Evolutionary conservation across 64 coral and sea anemone species (phyloP).

Genomic region (Hydrozoanthus tunicans): DNA sequence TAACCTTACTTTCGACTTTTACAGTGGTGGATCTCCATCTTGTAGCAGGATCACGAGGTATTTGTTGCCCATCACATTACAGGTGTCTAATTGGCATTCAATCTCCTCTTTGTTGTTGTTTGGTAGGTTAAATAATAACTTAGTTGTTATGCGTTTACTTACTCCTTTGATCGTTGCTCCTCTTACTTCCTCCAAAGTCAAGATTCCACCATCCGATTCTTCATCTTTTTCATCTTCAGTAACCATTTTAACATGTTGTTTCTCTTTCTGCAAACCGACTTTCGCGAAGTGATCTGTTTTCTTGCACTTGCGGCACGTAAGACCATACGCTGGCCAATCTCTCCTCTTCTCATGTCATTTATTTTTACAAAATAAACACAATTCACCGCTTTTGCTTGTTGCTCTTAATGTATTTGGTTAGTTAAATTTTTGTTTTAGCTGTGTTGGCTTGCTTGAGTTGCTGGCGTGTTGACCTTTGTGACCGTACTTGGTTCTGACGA

Average conservation of each 20-base stretch:
- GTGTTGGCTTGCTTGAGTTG: conserved; percentile 41
- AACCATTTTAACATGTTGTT: conserved; percentile 17
- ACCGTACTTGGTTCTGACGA: conserved; percentile 36
- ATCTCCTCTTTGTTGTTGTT: conserved; percentile 1
- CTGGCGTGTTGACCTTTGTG: conserved; percentile 59
- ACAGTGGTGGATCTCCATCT: conserved; percentile 43
- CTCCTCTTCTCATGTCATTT: conserved; percentile 47
- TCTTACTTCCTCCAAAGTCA: conserved; percentile 45
- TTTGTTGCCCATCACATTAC: conserved; percentile 45
- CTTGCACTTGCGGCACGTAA: conserved; percentile 1
- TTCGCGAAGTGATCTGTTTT: conserved; percentile 21
- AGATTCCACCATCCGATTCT: conserved; percentile 31
- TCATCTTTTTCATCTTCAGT: conserved; percentile 26
- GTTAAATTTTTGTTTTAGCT: conserved; percentile 11
- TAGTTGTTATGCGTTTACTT: conserved; percentile 44
- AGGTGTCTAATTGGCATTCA: conserved; percentile 34
- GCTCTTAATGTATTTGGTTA: conserved; percentile 10
- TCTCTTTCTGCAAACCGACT: neutral
- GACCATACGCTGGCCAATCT: conserved; percentile 53
- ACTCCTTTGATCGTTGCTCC: conserved; percentile 27
- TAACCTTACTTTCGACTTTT: conserved; percentile 54
- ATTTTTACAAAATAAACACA: conserved; percentile 53
- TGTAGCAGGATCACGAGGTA: conserved; percentile 57
- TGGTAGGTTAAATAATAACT: conserved; percentile 6
- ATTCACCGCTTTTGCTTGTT: conserved; percentile 49